Conservation (phyloP, 2,888 invertebrate genomes). For the Cactoblastis cactorum region DNA sequence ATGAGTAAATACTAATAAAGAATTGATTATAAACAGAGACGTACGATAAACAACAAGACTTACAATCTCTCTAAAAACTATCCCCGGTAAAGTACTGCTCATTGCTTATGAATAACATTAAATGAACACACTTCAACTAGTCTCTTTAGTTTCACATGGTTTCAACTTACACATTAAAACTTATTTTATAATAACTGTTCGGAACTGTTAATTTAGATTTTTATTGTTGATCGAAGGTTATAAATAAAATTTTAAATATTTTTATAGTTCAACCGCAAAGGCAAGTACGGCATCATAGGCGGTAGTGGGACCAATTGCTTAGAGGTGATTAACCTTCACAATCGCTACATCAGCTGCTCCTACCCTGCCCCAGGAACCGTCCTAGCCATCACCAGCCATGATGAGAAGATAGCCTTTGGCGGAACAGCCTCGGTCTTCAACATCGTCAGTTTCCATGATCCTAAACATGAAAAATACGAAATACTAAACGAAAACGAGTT, state of each 20-base stretch:
- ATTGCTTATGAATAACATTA: too few relatives aligned
- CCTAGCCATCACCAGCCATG: slow-evolving; percentile 53
- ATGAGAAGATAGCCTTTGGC: slow-evolving; percentile 63
- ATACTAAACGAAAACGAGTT: slow-evolving; percentile 31
- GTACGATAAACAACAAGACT: too few relatives aligned
- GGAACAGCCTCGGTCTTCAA: slow-evolving; percentile 59
- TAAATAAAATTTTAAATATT: slow-evolving; percentile 12
- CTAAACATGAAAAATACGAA: slow-evolving; percentile 58
- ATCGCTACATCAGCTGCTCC: slow-evolving; percentile 64
- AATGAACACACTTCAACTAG: too few relatives aligned
- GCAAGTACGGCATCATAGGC: slow-evolving; percentile 67
- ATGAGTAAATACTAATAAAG: too few relatives aligned
- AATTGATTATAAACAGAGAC: too few relatives aligned
- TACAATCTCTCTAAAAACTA: too few relatives aligned
- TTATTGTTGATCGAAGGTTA: too few relatives aligned
- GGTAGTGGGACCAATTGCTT: slow-evolving; percentile 70
- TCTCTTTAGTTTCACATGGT: too few relatives aligned
- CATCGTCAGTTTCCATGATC: slow-evolving; percentile 63
- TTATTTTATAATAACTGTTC: too few relatives aligned
- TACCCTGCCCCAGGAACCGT: slow-evolving; percentile 57
- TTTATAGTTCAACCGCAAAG: slow-evolving; percentile 67
- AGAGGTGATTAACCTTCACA: slow-evolving; percentile 68
- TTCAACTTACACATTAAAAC: too few relatives aligned
- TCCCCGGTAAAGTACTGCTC: too few relatives aligned
- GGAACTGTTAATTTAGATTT: too few relatives aligned